Percentiles rank a stretch among this genome's conserved stretches.
These are phyloP conservation scores for Leuciscus waleckii DNA, from an alignment of 2,797 vertebrate genomes.

Conservation along the genomic window DNA sequence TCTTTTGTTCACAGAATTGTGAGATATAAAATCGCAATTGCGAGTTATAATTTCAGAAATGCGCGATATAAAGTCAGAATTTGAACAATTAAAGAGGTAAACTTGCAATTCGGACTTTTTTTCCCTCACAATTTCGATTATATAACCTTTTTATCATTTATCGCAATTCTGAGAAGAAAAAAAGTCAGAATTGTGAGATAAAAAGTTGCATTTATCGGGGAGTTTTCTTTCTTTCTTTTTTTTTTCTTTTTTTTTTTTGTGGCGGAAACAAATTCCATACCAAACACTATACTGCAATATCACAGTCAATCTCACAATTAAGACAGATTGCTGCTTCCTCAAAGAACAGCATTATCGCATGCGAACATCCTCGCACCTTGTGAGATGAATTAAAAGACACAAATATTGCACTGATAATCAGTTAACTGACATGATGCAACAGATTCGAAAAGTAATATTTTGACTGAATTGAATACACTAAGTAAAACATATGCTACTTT, in stretches of 20 bases:
- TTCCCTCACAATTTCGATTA: neutral
- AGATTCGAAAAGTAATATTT: neutral
- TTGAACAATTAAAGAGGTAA: too few relatives aligned
- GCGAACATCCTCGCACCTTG: neutral
- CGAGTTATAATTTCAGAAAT: neutral
- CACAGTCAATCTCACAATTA: neutral
- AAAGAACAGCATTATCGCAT: neutral
- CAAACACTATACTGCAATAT: too few relatives aligned
- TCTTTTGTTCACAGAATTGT: neutral
- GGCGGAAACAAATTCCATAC: too few relatives aligned
- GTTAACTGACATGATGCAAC: neutral
- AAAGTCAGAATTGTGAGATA: too few relatives aligned
- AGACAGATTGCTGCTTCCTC: conserved; percentile 1
- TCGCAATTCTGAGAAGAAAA: too few relatives aligned
- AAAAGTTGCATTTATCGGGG: too few relatives aligned
- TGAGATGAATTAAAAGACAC: neutral
- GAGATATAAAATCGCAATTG: too few relatives aligned
- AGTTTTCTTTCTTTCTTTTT: too few relatives aligned
- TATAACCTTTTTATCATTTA: too few relatives aligned
- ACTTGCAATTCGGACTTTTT: too few relatives aligned
- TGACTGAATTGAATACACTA: neutral
- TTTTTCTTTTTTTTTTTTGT: too few relatives aligned
- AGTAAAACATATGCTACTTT: neutral
- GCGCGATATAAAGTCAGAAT: too few relatives aligned
- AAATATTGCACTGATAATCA: neutral